phyloP scores from a whole-genome alignment of 2,888 invertebrate genomes.

The Vannuccia rotundouncinata region DNA sequence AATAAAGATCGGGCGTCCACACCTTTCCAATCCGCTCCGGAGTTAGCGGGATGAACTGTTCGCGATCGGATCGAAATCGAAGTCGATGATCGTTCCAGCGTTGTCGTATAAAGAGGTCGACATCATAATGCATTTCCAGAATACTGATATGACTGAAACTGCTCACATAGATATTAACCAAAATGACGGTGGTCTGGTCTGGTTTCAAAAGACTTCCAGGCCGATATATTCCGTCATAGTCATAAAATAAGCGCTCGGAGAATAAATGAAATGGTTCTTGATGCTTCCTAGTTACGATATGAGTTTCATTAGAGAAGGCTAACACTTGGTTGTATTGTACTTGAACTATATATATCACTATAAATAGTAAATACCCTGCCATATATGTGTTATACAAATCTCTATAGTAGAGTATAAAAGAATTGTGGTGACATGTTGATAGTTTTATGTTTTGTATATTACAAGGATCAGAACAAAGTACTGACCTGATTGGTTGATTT shows the following conservation, averaged over 20 bases:
- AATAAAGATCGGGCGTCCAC: conserved; percentile 39
- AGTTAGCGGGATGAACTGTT: conserved; percentile 14
- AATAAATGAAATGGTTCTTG: neutral
- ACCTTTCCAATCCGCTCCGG: conserved; percentile 31
- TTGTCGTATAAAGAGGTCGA: conserved; percentile 39
- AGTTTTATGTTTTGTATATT: too few relatives aligned
- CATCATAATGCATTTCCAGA: conserved; percentile 38
- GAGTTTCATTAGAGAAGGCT: too few relatives aligned
- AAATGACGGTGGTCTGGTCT: neutral
- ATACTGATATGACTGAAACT: conserved; percentile 38
- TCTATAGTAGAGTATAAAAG: too few relatives aligned
- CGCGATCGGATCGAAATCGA: neutral
- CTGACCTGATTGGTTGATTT: too few relatives aligned
- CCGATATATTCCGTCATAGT: neutral
- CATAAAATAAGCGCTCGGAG: neutral
- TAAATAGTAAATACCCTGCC: too few relatives aligned
- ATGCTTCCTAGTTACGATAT: too few relatives aligned
- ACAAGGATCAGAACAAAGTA: too few relatives aligned
- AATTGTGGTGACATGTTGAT: too few relatives aligned
- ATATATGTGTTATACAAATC: too few relatives aligned
- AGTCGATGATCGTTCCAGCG: conserved; percentile 37
- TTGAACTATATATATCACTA: too few relatives aligned
- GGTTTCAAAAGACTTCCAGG: neutral
- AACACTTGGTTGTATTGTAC: too few relatives aligned
- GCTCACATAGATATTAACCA: conserved; percentile 34